phyloP scores from a whole-genome alignment of 2,113 vertebrate genomes.

The Lonchura striata region DNA sequence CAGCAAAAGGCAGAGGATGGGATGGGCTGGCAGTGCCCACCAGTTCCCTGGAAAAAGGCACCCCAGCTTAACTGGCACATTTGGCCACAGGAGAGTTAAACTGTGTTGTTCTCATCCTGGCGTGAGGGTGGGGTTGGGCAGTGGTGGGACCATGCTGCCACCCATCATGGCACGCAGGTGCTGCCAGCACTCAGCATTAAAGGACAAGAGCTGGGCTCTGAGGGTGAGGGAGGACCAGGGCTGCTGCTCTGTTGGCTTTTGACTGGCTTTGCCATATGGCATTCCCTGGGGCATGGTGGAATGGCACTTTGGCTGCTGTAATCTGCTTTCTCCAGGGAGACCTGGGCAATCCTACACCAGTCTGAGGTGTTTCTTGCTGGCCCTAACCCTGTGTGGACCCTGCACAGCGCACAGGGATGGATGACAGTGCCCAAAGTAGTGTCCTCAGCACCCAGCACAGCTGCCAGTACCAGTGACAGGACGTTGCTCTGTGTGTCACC shows the following conservation, averaged over 20 bases:
- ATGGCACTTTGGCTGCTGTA: background rate
- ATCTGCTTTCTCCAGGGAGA: background rate
- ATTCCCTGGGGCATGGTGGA: accelerated
- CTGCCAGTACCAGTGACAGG: background rate
- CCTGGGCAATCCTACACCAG: background rate
- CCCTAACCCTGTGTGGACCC: background rate
- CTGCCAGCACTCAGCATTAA: background rate
- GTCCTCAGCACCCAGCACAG: accelerated
- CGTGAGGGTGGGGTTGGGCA: background rate
- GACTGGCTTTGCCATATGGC: background rate
- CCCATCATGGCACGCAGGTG: background rate
- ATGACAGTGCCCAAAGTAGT: background rate
- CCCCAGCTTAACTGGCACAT: background rate
- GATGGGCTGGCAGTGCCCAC: background rate
- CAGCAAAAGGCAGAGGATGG: background rate
- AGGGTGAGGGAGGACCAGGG: background rate
- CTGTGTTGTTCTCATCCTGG: background rate
- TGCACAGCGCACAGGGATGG: background rate
- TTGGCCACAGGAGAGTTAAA: background rate
- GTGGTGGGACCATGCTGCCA: background rate
- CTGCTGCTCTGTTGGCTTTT: background rate
- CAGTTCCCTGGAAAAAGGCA: background rate
- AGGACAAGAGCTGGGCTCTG: background rate
- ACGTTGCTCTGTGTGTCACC: background rate
- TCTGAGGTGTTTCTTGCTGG: background rate